Percentiles rank a stretch among this genome's conserved stretches.
These are phyloP conservation scores for Epinotia demarniana DNA, from an alignment of 2,888 invertebrate species.

Conservation along the genomic window DNA sequence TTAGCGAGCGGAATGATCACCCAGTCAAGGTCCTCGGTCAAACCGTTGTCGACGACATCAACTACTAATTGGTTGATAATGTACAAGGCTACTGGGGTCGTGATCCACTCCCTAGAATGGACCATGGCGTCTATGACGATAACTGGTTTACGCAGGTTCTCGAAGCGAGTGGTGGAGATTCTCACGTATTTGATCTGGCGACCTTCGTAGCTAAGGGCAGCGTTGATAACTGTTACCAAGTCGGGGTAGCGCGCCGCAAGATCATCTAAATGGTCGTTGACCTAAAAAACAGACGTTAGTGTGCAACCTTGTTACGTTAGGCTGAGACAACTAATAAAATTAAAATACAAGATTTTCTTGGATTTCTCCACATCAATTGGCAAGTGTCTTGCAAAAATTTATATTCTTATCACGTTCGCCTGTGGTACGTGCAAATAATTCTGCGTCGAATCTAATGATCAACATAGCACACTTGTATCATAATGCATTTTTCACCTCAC, in stretches of 20 bases:
- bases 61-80: conserved; percentile 87
- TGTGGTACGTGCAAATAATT: no score
- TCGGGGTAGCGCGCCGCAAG: conserved; percentile 76
- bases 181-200: conserved; percentile 85
- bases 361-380: no score
- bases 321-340: no score
- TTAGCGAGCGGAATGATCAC: conserved; percentile 87
- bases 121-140: conserved; percentile 86
- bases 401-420: no score
- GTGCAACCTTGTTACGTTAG: no score
- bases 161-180: conserved; percentile 82
- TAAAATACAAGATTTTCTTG: no score
- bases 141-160: conserved; percentile 79
- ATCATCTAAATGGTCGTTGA: conserved; percentile 77
- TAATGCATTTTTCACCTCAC: no score
- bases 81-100: conserved; percentile 87
- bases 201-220: conserved; percentile 85
- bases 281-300: conserved; percentile 63
- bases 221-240: conserved; percentile 79
- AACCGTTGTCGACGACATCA: conserved; percentile 74
- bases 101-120: conserved; percentile 90
- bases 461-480: no score
- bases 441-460: no score
- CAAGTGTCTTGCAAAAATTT: no score
- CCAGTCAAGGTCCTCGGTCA: conserved; percentile 87